These are phyloP conservation scores for Odocoileus virginianus DNA, from an alignment of 2,113 vertebrate species.

Conservation along the genomic window DNA sequence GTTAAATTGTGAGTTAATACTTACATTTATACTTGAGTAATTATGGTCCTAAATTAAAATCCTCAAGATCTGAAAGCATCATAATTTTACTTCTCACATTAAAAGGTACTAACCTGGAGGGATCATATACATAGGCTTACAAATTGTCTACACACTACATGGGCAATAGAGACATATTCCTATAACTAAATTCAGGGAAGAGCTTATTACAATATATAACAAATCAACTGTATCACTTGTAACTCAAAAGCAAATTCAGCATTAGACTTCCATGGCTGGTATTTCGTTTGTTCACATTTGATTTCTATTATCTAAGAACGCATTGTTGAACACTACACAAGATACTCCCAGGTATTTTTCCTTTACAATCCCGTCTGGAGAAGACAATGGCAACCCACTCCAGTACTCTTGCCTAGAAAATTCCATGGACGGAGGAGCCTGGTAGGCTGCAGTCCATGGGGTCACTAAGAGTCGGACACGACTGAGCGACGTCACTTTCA, in stretches of 20 bases:
- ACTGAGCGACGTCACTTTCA: no score
- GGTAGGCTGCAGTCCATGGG: background rate
- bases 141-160: background rate
- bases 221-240: background rate
- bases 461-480: accelerated
- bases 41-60: background rate
- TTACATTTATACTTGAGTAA: background rate
- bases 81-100: background rate
- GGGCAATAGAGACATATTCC: background rate
- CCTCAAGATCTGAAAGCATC: background rate
- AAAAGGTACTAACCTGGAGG: background rate
- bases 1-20: background rate
- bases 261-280: background rate
- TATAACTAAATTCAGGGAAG: background rate
- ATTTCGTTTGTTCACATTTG: background rate
- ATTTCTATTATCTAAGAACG: background rate
- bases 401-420: background rate
- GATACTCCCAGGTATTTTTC: no score
- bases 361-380: background rate
- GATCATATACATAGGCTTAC: background rate
- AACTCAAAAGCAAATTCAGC: background rate
- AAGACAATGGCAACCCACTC: background rate
- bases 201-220: background rate
- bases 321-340: background rate
- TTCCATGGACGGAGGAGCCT: background rate